These are phyloP conservation scores for Aporophyla nigra DNA, from an alignment of 2,888 invertebrate species.

Conservation along the genomic window DNA sequence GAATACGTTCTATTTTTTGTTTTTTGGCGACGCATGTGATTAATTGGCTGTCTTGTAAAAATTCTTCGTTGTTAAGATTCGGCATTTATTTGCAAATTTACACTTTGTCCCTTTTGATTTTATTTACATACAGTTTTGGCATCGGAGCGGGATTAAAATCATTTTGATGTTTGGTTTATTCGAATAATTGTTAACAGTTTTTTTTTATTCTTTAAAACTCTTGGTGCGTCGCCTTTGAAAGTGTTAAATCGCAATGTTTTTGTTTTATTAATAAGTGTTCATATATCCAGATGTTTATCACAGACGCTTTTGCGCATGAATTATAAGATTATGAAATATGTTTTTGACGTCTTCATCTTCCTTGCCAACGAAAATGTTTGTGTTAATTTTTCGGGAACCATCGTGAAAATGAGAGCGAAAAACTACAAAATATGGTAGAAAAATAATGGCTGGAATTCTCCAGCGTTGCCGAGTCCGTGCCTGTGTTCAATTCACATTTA, in stretches of 20 bases:
- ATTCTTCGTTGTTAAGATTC: conserved; percentile 58
- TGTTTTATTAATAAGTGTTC: conserved; percentile 23
- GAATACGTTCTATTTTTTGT: conserved; percentile 80
- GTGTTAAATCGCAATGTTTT: conserved; percentile 23
- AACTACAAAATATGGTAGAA: background rate
- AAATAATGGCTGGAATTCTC: conserved; percentile 76
- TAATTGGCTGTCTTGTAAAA: conserved; percentile 79
- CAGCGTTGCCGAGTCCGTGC: conserved; percentile 79
- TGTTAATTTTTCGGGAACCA: background rate
- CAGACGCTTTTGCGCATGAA: conserved; percentile 4
- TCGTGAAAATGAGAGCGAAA: conserved; percentile 8
- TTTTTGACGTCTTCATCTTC: conserved; percentile 33
- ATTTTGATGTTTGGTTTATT: conserved; percentile 17
- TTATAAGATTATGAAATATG: conserved; percentile 41
- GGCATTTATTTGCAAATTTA: conserved; percentile 61
- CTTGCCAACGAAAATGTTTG: conserved; percentile 25
- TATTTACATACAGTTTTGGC: conserved; percentile 61
- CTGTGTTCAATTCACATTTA: conserved; percentile 80
- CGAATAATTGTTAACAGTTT: conserved; percentile 33
- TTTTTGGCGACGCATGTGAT: conserved; percentile 78
- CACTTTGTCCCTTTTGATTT: conserved; percentile 51
- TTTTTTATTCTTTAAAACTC: conserved; percentile 16
- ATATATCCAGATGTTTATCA: conserved; percentile 4
- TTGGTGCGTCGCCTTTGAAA: conserved; percentile 19
- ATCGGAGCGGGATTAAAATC: conserved; percentile 10